Base-by-base conservation (phyloP, 2,888 invertebrate species). In the Sarcophaga variegata region DNA sequence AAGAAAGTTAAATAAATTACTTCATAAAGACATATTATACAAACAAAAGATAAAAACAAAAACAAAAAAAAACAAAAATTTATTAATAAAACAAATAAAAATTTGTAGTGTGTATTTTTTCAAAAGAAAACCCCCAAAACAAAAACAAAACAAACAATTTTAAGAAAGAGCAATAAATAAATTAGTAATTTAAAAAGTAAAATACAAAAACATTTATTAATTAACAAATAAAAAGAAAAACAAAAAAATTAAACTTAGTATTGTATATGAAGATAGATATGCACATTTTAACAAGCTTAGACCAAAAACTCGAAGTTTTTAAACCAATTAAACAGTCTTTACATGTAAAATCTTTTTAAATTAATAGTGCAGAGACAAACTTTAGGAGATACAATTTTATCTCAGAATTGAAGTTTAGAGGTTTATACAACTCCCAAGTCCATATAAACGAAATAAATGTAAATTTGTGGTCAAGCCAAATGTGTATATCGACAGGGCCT, bases 21-120 rank as follows among this genome's bases (percentile, higher is more conserved):
- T 60, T 81, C 60, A 49, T 59, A 64, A 54, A 62, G 62, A 71
- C 37, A 17, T 76, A 71, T 64, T 71, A 64, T n/a, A 54, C 25
- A 64, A 76, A 64, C 4, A 63, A 10, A 37, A 37, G 37, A 2
- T 47, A 49, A 17, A 20, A 27, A n/a, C 37, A 64, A 70, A 20
- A 71, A 78, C 67, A 78, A 14, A 74, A 54, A 64, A 70, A 20
- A 71, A 78, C 67, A 78, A 14, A 74, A 54, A 49, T 14, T 54
- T 54, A 54, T 54, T 67, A 75, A 75, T 66, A 25, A 79, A 82
- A 66, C 37, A 78, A 74, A 69, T 47, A 22, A 25, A 63, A 82
- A 88, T 70, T 80, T 37, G 71, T 88, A 81, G 81, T 74, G 67
- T 66, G 81, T 86, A 89, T 88, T 88, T 88, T 76, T 88, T 86